Evolutionary conservation across 35 echinoderm and acorn worm genomes (phyloP).

Genomic region (Strongylocentrotus purpuratus): DNA sequence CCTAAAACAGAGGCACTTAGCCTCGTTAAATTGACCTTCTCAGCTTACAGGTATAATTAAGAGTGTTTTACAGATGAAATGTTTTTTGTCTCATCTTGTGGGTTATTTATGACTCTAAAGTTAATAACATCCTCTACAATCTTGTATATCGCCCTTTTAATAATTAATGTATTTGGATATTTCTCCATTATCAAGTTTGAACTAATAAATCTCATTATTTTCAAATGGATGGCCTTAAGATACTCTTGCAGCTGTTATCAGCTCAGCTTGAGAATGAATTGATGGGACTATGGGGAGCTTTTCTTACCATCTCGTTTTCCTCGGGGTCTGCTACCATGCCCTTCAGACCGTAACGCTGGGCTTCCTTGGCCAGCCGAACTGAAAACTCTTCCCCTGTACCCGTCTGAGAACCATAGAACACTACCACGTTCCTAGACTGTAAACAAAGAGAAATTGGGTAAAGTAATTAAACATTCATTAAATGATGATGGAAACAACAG

Average conservation of each 20-base stretch:
- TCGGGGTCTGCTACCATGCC: slow-evolving; percentile 92
- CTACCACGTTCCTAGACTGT: slow-evolving; percentile 85
- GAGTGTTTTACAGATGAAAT: too few relatives aligned
- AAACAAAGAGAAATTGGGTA: background rate
- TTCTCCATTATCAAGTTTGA: background rate
- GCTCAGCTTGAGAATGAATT: background rate
- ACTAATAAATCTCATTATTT: background rate
- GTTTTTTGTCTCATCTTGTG: too few relatives aligned
- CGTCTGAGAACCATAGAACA: slow-evolving; percentile 98
- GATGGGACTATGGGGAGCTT: background rate
- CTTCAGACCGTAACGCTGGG: slow-evolving; percentile 89
- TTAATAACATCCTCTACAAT: too few relatives aligned
- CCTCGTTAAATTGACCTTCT: too few relatives aligned
- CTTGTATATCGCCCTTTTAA: too few relatives aligned
- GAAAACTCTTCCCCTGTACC: slow-evolving; percentile 98
- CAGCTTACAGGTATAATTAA: too few relatives aligned
- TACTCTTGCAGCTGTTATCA: background rate
- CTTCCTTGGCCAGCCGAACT: slow-evolving; percentile 82
- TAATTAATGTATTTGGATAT: background rate
- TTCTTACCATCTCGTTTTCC: slow-evolving; percentile 92
- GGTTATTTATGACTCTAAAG: too few relatives aligned
- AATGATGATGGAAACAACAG: too few relatives aligned
- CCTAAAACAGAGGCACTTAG: too few relatives aligned
- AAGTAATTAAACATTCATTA: background rate
- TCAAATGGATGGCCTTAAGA: background rate